These are phyloP conservation scores for Malacoctenus gilli DNA, from an alignment of 2,797 vertebrate species.

Conservation along the genomic window DNA sequence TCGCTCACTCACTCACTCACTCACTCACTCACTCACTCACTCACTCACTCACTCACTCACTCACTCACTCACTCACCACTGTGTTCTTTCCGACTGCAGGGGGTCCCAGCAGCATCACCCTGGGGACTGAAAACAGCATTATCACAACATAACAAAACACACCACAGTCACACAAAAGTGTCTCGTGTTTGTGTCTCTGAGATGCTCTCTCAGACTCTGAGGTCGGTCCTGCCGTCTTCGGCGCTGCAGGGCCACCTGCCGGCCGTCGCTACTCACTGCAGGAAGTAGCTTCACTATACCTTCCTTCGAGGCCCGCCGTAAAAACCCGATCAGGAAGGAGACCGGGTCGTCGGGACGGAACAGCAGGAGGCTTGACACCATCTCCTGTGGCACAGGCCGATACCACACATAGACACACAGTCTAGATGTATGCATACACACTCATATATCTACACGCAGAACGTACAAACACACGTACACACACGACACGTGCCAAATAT, in stretches of 20 bases:
- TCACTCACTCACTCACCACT: conserved; percentile 80
- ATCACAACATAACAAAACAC: no score
- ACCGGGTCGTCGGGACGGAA: conserved; percentile 88
- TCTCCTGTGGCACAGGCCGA: conserved; percentile 62
- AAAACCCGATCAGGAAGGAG: conserved; percentile 82
- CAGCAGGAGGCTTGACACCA: conserved; percentile 81
- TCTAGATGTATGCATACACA: no score
- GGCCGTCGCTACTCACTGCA: conserved; percentile 76
- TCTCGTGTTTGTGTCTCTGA: no score
- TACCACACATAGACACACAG: conserved; percentile 27
- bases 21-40: conserved; percentile 77
- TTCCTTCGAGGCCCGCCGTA: conserved; percentile 75
- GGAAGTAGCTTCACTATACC: no score
- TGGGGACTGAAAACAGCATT: conserved; percentile 78
- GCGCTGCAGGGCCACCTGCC: no score
- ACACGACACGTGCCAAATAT: no score
- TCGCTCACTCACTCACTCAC: conserved; percentile 81
- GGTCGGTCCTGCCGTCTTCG: no score
- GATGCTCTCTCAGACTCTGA: no score
- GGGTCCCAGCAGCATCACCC: conserved; percentile 87
- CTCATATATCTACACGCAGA: no score
- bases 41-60: conserved; percentile 77
- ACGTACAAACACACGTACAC: conserved; percentile 1
- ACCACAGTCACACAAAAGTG: no score
- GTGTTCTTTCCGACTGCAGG: conserved; percentile 90